Base-by-base conservation (phyloP, 2,888 invertebrate genomes). In the Neuroscelio doddi region DNA sequence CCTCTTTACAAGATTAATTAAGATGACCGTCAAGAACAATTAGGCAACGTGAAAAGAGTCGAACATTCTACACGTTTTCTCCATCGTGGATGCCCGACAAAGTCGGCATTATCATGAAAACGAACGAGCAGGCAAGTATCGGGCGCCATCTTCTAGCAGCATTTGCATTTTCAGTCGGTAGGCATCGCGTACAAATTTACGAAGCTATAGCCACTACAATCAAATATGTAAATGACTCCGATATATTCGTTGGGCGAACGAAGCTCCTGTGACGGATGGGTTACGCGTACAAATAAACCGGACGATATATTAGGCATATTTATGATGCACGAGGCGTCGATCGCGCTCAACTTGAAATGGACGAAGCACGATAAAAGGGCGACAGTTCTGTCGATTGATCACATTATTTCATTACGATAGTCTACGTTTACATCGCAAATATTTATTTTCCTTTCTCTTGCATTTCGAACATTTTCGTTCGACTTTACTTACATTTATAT, bases 141-240 rank as follows among this genome's bases (percentile, higher is more conserved):
- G 26, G 34, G 10, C 45, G 56, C 42, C 62, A 59, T 63, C 68
- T 62, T 68, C 53, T 30, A 49, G 47, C 7, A 34, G 7, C 14
- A 63, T 64, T 67, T 62, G 56, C 69, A 64, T 69, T 55, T 52
- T 26, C 45, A 44, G 55, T 52, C 46, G 63, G 44, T 51, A 59
- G 62, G 53, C 55, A 36, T 46, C 57, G 66, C 57, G 51, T 58
- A 62, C 68, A 62, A 73, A 76, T 75, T 73, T 71, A 74, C 72
- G 70, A 70, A 61, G 56, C 71, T 56, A 68, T 66, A 53, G 55
- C 66, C 65, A 69, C 70, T 66, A 74, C 79, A 79, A 80, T 80
- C 79, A 79, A 79, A 77, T 79, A 80, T 80, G 80, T 74, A 79
- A 79, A 80, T 79, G 72, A 65, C 51, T 65, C 55, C 69, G 74